Base-by-base conservation (phyloP, 2,113 vertebrate species). In the Pampusana beccarii region DNA sequence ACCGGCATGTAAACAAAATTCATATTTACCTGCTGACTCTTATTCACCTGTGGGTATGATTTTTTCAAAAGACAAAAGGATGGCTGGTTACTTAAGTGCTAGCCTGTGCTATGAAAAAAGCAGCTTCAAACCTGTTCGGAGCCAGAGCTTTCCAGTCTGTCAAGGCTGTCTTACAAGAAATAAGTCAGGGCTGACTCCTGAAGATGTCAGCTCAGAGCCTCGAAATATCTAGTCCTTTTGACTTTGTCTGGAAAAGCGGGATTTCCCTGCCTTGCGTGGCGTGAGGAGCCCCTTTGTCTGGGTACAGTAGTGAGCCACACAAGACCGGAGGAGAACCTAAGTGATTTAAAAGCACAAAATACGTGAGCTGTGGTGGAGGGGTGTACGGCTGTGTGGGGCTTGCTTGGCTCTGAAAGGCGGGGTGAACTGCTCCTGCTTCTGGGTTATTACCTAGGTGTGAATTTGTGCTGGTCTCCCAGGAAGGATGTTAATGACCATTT, bases 401-500 rank as follows among this genome's bases (percentile, higher is more conserved):
- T 50, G 56, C 53, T 72, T 64, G 42, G 44, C 60, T 74, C 64
- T 77, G 71, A 54, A 82, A 64, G 42, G 44, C 90, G 72, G 74
- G 70, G 48, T 38, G 69, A 34, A 56, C 78, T 58, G 7, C 44
- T 46, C 42, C 61, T 29, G 48, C 34, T 75, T 33, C 10, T 72
- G 77, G 61, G 29, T 69, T 93, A 4, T 54, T 90, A 64, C 89
- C 77, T 51, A 42, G 50, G 73, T 92, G 83, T 86, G 92, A 92
- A 88, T 88, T 91, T 9, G 69, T 81, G 48, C 53, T 50, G 69
- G 17, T 72, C 64, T 60, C 86, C 75, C 80, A 67, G 75, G 51
- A 92, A 92, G 90, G 81, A 69, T 79, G 72, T 57, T 93, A 79
- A 94, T 94, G 85, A 73, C 42, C 38, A 33, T 84, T 86, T 88